Percentiles rank a stretch among this genome's conserved stretches.
Conservation (phyloP, 2,113 vertebrate species). For the Corythornis cristatus region DNA sequence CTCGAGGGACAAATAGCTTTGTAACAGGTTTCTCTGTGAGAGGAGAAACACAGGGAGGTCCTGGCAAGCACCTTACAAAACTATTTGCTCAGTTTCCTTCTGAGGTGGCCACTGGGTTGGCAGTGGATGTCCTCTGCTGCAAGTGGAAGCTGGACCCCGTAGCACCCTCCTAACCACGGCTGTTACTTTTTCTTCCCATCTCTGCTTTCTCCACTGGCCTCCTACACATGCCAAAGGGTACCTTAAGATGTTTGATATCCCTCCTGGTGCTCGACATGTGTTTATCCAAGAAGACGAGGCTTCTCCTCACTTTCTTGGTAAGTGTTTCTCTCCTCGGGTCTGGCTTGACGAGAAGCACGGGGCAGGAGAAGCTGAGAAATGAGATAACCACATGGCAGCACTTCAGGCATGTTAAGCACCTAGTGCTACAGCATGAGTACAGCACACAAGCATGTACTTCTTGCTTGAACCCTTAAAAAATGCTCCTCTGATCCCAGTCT, state of each 20-base stretch:
- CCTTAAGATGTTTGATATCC: conserved; percentile 99
- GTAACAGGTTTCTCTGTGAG: not conserved
- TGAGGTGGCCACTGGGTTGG: not conserved
- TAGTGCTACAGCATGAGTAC: not conserved
- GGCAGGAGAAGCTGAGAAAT: not conserved
- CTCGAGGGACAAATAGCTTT: not conserved
- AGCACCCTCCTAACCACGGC: conserved; percentile 73
- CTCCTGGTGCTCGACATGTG: conserved; percentile 96
- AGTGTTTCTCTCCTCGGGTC: conserved; percentile 75
- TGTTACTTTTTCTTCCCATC: conserved; percentile 81
- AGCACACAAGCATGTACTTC: not conserved
- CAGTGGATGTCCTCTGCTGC: conserved; percentile 79
- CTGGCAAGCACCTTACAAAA: not conserved
- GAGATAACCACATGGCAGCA: not conserved
- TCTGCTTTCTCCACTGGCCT: conserved; percentile 65
- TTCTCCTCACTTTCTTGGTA: conserved; percentile 98
- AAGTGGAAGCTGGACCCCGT: not conserved
- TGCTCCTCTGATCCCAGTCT: not conserved
- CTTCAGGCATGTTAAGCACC: not conserved
- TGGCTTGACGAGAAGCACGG: not conserved
- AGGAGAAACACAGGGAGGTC: not conserved
- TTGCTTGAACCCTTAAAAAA: not conserved
- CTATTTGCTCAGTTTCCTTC: not conserved
- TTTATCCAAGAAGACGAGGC: conserved; percentile 97
- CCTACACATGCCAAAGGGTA: conserved; percentile 87